Evolutionary conservation across 2,888 invertebrate genomes (phyloP).

Genomic region (Thecophora atra): DNA sequence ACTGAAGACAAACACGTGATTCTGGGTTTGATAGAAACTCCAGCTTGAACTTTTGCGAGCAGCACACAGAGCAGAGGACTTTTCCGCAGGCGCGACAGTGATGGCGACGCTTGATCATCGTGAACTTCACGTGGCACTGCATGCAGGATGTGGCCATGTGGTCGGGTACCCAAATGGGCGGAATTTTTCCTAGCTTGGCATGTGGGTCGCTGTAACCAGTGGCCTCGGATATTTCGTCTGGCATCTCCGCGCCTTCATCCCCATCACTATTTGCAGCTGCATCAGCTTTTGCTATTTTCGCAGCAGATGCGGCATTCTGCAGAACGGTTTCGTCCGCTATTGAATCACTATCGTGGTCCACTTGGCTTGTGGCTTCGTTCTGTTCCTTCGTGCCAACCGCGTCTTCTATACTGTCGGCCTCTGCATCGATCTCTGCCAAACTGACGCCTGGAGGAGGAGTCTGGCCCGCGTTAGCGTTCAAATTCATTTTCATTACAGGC

Average conservation of each 20-base stretch:
- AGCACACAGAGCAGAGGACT: slow-evolving; percentile 82
- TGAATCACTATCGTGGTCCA: neutral
- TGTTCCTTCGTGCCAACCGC: slow-evolving; percentile 47
- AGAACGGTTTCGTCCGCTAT: neutral
- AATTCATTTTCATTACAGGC: slow-evolving; percentile 50
- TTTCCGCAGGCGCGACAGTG: slow-evolving; percentile 89
- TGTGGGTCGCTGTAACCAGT: slow-evolving; percentile 60
- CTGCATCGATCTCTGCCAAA: slow-evolving; percentile 19
- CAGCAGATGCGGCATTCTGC: neutral
- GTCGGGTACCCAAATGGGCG: slow-evolving; percentile 90
- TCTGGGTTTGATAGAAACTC: slow-evolving; percentile 80
- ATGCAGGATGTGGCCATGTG: slow-evolving; percentile 82
- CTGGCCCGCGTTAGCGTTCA: slow-evolving; percentile 57
- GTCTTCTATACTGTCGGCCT: slow-evolving; percentile 35
- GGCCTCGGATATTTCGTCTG: slow-evolving; percentile 51
- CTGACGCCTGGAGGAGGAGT: slow-evolving; percentile 58
- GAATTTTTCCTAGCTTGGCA: slow-evolving; percentile 74
- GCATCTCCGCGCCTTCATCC: too few relatives aligned
- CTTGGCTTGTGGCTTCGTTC: slow-evolving; percentile 1
- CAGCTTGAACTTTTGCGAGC: slow-evolving; percentile 75
- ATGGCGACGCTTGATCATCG: slow-evolving; percentile 82
- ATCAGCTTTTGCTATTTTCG: neutral
- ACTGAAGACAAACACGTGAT: slow-evolving; percentile 80
- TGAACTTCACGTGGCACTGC: slow-evolving; percentile 83
- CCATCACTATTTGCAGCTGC: too few relatives aligned